These are phyloP conservation scores for Centruroides sculpturatus DNA, from an alignment of 1,140 invertebrate species.

Conservation along the genomic window DNA sequence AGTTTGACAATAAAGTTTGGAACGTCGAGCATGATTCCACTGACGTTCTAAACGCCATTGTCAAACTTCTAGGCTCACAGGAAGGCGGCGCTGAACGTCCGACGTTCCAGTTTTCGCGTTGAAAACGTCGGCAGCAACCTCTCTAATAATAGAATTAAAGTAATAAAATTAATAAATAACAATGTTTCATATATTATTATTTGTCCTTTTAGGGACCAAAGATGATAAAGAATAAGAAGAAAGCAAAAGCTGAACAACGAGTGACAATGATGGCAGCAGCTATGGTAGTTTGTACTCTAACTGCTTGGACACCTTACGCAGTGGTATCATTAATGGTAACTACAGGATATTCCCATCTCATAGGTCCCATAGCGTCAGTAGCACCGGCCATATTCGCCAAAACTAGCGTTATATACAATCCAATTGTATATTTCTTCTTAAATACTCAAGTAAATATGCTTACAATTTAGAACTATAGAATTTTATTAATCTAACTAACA, in stretches of 20 bases:
- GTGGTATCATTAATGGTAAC: conserved; percentile 45
- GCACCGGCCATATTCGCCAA: conserved; percentile 61
- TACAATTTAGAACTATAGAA: too few species aligned
- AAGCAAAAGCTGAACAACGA: conserved; percentile 41
- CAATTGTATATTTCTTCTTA: conserved; percentile 59
- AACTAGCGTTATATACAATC: conserved; percentile 64
- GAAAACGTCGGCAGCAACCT: too few species aligned
- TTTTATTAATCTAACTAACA: too few species aligned
- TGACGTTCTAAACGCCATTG: too few species aligned
- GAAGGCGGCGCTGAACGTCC: too few species aligned
- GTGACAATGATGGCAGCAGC: conserved; percentile 48
- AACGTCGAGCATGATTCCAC: too few species aligned
- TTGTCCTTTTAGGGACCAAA: conserved; percentile 27
- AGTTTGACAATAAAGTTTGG: too few species aligned
- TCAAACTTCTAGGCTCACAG: too few species aligned
- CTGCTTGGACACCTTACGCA: conserved; percentile 63
- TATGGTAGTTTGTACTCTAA: conserved; percentile 52
- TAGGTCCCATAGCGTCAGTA: conserved; percentile 43
- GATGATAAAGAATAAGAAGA: conserved; percentile 30
- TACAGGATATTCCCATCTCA: conserved; percentile 20
- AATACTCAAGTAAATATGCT: conserved; percentile 43
- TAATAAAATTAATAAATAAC: too few species aligned
- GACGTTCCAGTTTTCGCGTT: too few species aligned
- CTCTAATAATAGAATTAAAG: too few species aligned
- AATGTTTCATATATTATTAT: too few species aligned